Evolutionary conservation across 1,140 invertebrate species (phyloP).

Genomic region (Philaenus spumarius): DNA sequence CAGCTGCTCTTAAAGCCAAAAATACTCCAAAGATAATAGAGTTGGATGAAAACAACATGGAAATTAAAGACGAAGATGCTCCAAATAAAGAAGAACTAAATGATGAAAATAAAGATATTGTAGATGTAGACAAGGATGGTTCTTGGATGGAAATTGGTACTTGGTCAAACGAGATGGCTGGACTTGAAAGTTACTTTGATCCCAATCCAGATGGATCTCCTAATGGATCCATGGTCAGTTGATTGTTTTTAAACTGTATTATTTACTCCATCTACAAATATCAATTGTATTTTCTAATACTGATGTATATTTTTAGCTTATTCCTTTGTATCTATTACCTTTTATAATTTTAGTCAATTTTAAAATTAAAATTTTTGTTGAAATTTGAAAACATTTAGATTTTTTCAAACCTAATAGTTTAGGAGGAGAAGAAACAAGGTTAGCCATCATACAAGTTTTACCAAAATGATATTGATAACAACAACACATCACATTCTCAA

Average conservation of each 20-base stretch:
- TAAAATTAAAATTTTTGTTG: background rate
- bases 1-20: slow-evolving; percentile 14
- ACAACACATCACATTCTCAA: too few species aligned
- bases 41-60: slow-evolving; percentile 17
- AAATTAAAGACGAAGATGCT: slow-evolving; percentile 35
- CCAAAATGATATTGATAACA: too few species aligned
- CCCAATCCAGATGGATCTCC: slow-evolving; percentile 38
- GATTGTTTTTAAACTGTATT: too few species aligned
- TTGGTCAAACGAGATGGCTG: slow-evolving; percentile 80
- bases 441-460: too few species aligned
- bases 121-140: slow-evolving; percentile 43
- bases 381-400: too few species aligned
- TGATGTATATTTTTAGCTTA: too few species aligned
- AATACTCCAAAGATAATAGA: slow-evolving; percentile 22
- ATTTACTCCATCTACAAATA: background rate
- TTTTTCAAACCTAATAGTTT: too few species aligned
- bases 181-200: slow-evolving; percentile 24
- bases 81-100: slow-evolving; percentile 28
- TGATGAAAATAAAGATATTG: slow-evolving; percentile 11
- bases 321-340: too few species aligned
- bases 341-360: slow-evolving; percentile 4
- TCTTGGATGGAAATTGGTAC: slow-evolving; percentile 71
- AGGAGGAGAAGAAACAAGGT: too few species aligned
- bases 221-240: slow-evolving; percentile 37
- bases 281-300: background rate